Base-by-base conservation (phyloP, 2,797 vertebrate genomes). In the Bovichtus diacanthus region DNA sequence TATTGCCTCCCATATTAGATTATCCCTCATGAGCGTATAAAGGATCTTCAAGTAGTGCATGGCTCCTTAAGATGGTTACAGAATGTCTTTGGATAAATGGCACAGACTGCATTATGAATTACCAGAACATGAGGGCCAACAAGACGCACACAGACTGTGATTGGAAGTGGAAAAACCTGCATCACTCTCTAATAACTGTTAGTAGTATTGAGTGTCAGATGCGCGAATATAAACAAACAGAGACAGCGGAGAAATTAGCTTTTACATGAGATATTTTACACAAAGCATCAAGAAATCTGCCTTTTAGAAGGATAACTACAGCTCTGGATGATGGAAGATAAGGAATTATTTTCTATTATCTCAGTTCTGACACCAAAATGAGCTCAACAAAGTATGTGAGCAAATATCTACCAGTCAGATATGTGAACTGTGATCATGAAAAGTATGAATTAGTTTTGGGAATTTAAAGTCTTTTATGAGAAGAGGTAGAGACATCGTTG, bases 121-220 rank as follows among this genome's bases (percentile, higher is more conserved):
- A 65, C 9, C 6, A 46, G 23, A 82, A 71, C 41, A 63, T 0
- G 53, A n/a, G 29, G 21, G 21, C n/a, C 31, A 61, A 59, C 51
- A 38, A 9, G 55, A 43, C 21, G 19, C n/a, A 46, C 9, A 5
- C 51, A 44, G 55, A 49, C 29, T 39, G 61, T 7, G 9, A n/a
- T n/a, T n/a, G n/a, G n/a, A n/a, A n/a, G n/a, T 66, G n/a, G 58
- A 61, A 65, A 76, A 75, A 64, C 21, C 41, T 51, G 58, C 58
- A 25, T 66, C 58, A 36, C 38, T 44, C 51, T 62, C 41, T 80
- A 63, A 83, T 68, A 74, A 80, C 41, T 13, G 47, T 36, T 36
- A 74, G 44, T 43, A 29, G 51, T 55, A 27, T 41, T 74, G 69
- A 74, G 61, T 64, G 74, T 77, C 70, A 63, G 62, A 62, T 59